Evolutionary conservation across 2,797 vertebrate species (phyloP).

Genomic region (Pogonophryne albipinna): DNA sequence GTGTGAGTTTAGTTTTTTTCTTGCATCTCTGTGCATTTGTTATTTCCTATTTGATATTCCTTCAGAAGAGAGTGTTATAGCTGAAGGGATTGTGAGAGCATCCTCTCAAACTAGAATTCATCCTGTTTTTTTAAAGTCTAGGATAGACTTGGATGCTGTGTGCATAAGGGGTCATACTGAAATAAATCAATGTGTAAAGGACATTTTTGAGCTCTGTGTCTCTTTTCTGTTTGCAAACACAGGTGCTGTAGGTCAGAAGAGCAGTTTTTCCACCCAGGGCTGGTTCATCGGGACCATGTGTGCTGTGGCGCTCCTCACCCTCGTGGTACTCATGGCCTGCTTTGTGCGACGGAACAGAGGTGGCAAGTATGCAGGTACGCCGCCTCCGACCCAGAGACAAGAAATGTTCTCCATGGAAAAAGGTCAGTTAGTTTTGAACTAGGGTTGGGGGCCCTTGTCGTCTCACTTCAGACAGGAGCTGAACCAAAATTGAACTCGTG

Average conservation of each 20-base stretch:
- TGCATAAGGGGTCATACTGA: slow-evolving; percentile 32
- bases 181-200: not conserved
- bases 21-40: slow-evolving; percentile 20
- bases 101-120: slow-evolving; percentile 42
- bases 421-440: slow-evolving; percentile 74
- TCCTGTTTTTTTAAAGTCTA: slow-evolving; percentile 36
- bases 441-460: slow-evolving; percentile 28
- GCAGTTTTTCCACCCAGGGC: slow-evolving; percentile 84
- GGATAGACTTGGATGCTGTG: slow-evolving; percentile 37
- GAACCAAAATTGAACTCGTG: slow-evolving; percentile 39
- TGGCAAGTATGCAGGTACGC: slow-evolving; percentile 97
- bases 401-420: slow-evolving; percentile 75
- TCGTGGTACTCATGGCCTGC: slow-evolving; percentile 88
- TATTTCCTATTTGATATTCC: slow-evolving; percentile 40
- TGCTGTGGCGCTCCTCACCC: slow-evolving; percentile 89
- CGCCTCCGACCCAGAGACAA: slow-evolving; percentile 56
- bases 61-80: slow-evolving; percentile 31
- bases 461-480: slow-evolving; percentile 34
- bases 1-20: slow-evolving; percentile 22
- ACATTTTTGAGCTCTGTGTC: slow-evolving; percentile 25
- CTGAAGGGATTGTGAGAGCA: slow-evolving; percentile 47
- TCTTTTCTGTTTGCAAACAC: slow-evolving; percentile 34
- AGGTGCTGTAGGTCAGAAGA: slow-evolving; percentile 82
- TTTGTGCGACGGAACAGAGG: slow-evolving; percentile 93
- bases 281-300: slow-evolving; percentile 96